Percentiles rank a stretch among this genome's conserved stretches.
These are phyloP conservation scores for Cosmia trapezina DNA, from an alignment of 2,888 invertebrate genomes.

Conservation along the genomic window DNA sequence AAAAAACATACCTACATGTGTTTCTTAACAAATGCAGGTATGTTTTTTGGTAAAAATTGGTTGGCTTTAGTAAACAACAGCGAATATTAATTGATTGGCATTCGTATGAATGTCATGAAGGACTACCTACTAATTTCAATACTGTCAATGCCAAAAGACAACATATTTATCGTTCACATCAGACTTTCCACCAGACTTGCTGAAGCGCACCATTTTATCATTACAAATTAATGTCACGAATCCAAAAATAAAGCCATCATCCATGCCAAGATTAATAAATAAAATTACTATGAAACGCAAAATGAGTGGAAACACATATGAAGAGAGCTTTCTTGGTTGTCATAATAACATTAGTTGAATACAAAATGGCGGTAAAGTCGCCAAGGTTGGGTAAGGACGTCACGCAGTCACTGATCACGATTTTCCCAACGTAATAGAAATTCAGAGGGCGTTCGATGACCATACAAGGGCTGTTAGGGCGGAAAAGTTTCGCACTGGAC, in stretches of 20 bases:
- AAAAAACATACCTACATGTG: not conserved
- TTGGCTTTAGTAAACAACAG: not conserved
- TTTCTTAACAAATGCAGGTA: too few species aligned
- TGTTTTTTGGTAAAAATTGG: too few species aligned
- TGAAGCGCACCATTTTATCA: constrained; percentile 34
- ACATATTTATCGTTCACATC: constrained; percentile 7
- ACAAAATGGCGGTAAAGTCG: constrained; percentile 62
- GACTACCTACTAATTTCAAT: not conserved
- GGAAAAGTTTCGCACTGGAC: constrained; percentile 52
- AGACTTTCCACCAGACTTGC: not conserved
- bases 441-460: constrained; percentile 55
- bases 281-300: constrained; percentile 60
- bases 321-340: constrained; percentile 74
- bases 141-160: not conserved
- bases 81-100: not conserved
- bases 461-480: constrained; percentile 54
- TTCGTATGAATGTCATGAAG: not conserved
- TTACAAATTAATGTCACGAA: constrained; percentile 45
- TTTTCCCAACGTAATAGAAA: constrained; percentile 67
- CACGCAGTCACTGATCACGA: constrained; percentile 72
- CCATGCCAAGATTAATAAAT: constrained; percentile 64
- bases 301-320: constrained; percentile 52
- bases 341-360: constrained; percentile 72
- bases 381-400: constrained; percentile 81
- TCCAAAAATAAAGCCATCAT: constrained; percentile 53